Conservation (phyloP, 2,888 invertebrate species). For the Anthophora plumipes region DNA sequence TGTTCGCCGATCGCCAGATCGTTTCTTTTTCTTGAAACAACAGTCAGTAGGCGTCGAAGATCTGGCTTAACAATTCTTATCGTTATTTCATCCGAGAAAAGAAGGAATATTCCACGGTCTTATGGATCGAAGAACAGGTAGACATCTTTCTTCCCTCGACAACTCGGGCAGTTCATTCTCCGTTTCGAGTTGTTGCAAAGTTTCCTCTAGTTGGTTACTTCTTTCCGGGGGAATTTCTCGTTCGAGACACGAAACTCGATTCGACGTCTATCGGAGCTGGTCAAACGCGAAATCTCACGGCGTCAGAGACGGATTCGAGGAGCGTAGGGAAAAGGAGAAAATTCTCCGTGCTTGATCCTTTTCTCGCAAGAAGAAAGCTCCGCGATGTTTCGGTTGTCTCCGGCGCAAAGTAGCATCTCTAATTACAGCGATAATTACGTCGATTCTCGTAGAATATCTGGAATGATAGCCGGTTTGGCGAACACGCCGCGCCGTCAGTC, state of each 20-base stretch:
- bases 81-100: background rate
- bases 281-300: slow-evolving; percentile 15
- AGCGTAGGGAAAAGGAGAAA: background rate
- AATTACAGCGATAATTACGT: slow-evolving; percentile 50
- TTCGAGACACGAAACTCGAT: slow-evolving; percentile 26
- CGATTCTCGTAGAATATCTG: slow-evolving; percentile 7
- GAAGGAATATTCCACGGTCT: background rate
- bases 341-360: background rate
- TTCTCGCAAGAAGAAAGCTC: background rate
- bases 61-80: slow-evolving; percentile 8
- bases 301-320: background rate
- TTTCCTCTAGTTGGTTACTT: slow-evolving; percentile 15
- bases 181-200: background rate
- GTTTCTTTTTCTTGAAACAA: background rate
- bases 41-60: background rate
- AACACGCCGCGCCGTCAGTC: background rate
- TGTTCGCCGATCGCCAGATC: slow-evolving; percentile 13
- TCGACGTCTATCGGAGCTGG: slow-evolving; percentile 20
- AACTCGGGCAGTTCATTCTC: background rate
- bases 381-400: background rate
- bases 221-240: background rate
- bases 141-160: background rate
- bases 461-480: background rate
- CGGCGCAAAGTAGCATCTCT: slow-evolving; percentile 32
- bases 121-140: background rate